These are phyloP conservation scores for Eurypyga helias DNA, from an alignment of 2,113 vertebrate species.

Conservation along the genomic window DNA sequence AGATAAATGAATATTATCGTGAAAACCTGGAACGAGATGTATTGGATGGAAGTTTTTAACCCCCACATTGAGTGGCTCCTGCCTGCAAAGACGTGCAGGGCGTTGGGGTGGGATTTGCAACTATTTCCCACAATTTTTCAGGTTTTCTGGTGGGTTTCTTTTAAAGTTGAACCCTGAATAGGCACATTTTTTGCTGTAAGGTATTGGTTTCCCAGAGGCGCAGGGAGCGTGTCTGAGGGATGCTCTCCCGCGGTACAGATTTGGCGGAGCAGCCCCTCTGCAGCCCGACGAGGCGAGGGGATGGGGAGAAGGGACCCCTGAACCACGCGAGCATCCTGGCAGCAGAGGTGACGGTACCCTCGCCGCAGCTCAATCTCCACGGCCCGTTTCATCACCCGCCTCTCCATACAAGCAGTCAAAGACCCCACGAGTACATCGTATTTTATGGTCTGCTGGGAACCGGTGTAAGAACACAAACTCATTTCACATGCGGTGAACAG, in stretches of 20 bases:
- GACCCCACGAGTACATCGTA: fast-evolving
- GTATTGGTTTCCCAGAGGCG: background rate
- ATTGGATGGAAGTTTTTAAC: background rate
- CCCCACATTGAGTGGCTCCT: fast-evolving
- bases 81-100: fast-evolving
- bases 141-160: background rate
- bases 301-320: fast-evolving
- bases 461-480: background rate
- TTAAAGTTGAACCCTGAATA: background rate
- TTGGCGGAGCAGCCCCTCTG: background rate
- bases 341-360: fast-evolving
- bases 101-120: background rate
- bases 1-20: background rate
- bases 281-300: fast-evolving
- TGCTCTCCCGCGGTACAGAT: too few relatives aligned
- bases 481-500: background rate
- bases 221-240: background rate
- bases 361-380: background rate
- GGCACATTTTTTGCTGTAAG: background rate
- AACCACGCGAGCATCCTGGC: background rate
- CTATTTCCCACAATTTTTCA: fast-evolving
- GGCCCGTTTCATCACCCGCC: background rate
- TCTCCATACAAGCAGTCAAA: background rate
- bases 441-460: background rate
- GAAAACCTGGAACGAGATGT: background rate